Percentiles rank a stretch among this genome's conserved stretches.
These are phyloP conservation scores for Petromus typicus DNA, from an alignment of 2,113 vertebrate species.

Conservation along the genomic window DNA sequence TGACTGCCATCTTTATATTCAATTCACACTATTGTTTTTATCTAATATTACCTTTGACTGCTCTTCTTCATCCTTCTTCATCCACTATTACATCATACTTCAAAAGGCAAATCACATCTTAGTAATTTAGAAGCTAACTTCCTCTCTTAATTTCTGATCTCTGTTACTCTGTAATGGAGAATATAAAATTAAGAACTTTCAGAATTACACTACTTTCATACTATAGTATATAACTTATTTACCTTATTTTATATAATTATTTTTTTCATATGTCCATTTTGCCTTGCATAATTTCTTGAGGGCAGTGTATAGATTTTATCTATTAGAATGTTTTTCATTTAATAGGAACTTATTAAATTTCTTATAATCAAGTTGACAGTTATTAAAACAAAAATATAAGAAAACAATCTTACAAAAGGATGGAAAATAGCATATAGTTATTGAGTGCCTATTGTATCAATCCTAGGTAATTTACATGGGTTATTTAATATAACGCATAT, in stretches of 20 bases:
- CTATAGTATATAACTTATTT: background rate
- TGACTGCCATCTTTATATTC: background rate
- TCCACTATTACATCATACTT: background rate
- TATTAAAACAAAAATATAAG: constrained; percentile 15
- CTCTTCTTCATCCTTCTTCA: background rate
- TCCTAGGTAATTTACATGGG: background rate
- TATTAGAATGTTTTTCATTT: constrained; percentile 11
- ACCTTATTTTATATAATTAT: constrained; percentile 11
- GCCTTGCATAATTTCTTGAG: background rate
- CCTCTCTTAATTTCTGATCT: constrained; percentile 14
- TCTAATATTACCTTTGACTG: background rate
- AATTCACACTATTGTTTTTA: background rate
- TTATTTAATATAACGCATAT: constrained; percentile 6
- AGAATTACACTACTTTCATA: background rate
- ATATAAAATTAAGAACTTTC: background rate
- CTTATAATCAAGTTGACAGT: background rate
- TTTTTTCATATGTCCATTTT: background rate
- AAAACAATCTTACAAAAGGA: background rate
- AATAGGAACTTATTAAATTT: constrained; percentile 15
- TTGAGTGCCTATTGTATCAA: background rate
- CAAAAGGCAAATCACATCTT: background rate
- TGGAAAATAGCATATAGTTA: background rate
- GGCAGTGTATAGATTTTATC: background rate
- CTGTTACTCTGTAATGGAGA: background rate
- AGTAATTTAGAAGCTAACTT: background rate